Base-by-base conservation (phyloP, 2,113 vertebrate species). In the Hippocampus barbouri region DNA sequence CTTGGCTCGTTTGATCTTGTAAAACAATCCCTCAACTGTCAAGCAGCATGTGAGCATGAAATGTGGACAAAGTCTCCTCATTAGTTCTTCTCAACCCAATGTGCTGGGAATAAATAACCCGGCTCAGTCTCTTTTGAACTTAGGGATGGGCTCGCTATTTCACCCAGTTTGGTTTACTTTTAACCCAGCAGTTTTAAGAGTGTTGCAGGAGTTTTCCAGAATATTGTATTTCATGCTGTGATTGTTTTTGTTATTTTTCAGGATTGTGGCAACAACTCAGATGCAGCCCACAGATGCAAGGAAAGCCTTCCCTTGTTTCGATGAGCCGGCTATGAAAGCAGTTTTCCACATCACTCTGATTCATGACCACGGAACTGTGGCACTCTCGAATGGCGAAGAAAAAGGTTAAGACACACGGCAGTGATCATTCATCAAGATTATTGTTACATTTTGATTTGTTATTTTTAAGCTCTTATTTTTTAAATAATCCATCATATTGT, bases 231-330 rank as follows among this genome's bases (percentile, higher is more conserved):
- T 54, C 10, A 38, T 66, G 15, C 23, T 11, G 61, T n/a, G 61
- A 64, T 68, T 0, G 11, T 69, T 34, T 57, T 4, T 57, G 1
- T 69, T 71, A 38, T 47, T 30, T 57, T 27, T 47, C 69, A 94
- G 93, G 78, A 66, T 90, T 61, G 79, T 94, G 54, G 93, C 92
- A 8, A 92, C 92, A 2, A 94, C 93, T 2, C 88, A 94, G 87
- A 94, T 94, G 87, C 89, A 94, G 79, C 76, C 92, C 1, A 93
- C 91, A 0, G 82, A 91, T 21, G 91, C 92, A 53, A 82, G 89
- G 3, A 93, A 92, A 74, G 88, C 91, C 5, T 95, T 94, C 51
- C 92, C 92, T 41, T 93, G 91, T 75, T 94, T 93, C 59, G 91
- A 94, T 15, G 92, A 93, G 74, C 92, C 91, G 8, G 85, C 87